phyloP scores from a whole-genome alignment of 2,113 vertebrate species.

The rabbit (Oryctolagus cuniculus) region DNA sequence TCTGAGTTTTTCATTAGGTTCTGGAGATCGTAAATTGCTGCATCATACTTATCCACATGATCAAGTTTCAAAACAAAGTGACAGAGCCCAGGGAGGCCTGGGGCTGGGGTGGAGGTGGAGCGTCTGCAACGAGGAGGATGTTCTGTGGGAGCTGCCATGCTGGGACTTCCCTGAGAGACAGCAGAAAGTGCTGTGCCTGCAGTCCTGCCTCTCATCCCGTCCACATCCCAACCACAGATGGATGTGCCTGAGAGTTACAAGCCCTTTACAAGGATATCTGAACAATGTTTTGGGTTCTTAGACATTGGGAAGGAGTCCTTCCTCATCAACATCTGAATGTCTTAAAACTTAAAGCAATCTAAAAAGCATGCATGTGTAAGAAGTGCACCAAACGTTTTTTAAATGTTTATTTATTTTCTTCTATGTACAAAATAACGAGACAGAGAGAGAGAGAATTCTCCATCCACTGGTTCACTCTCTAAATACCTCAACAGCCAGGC shows the following conservation, averaged over 20 bases:
- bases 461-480: too few relatives aligned
- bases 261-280: neutral
- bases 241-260: neutral
- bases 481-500: too few relatives aligned
- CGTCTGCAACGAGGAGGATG: neutral
- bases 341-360: neutral
- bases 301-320: neutral
- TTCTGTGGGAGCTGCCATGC: neutral
- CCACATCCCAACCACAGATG: neutral
- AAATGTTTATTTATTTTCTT: too few relatives aligned
- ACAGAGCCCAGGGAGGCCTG: neutral
- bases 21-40: neutral
- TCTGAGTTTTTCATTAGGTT: conserved; percentile 45
- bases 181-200: neutral
- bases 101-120: neutral
- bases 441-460: too few relatives aligned
- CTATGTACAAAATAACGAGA: too few relatives aligned
- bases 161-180: neutral
- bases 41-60: neutral
- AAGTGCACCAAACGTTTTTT: neutral
- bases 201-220: too few relatives aligned
- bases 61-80: conserved; percentile 26
- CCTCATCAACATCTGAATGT: neutral
- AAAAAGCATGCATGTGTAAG: neutral
- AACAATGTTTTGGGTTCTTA: neutral